Base-by-base conservation (phyloP, 2,797 vertebrate genomes). In the Mastacembelus armatus region DNA sequence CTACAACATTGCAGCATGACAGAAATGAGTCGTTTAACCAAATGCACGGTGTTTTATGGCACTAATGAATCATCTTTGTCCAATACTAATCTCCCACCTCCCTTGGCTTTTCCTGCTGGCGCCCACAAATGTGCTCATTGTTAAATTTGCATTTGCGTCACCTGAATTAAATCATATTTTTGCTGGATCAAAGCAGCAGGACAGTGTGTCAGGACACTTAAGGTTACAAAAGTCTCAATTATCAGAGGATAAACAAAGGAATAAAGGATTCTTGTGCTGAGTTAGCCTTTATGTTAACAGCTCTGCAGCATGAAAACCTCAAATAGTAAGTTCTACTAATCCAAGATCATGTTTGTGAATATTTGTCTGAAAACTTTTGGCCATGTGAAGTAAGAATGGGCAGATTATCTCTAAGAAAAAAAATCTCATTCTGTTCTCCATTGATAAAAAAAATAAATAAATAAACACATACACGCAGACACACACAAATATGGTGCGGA, bases 1-100 rank as follows among this genome's bases (percentile, higher is more conserved):
- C 78, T 22, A 35, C 56, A 78, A 83, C 78, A 35, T 5, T 77
- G 70, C 74, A 79, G 57, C 44, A 18, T 22, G 62, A 71, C 42
- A 72, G 47, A 52, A 74, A 69, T 40, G 45, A 79, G 55, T 36
- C 58, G 38, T 67, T 72, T 71, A 78, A 77, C 44, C 42, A 55
- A 27, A 35, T 50, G 19, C 19, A 38, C 63, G 42, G 11, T 18
- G 14, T 59, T 78, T 54, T 39, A 55, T 45, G 43, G 48, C 18
- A 35, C 60, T 16, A 38, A 7, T 73, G 60, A 67, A 77, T 83
- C 58, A 52, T 63, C 66, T 61, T 54, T 67, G 64, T 61, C 74
- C 24, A 15, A 62, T 57, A 45, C 47, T 44, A 64, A 72, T 62
- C 54, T 72, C 32, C 44, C 56, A 29, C 26, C 43, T 71, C 45